Base-by-base conservation (phyloP, 2,113 vertebrate species). In the Perognathus longimembris region DNA sequence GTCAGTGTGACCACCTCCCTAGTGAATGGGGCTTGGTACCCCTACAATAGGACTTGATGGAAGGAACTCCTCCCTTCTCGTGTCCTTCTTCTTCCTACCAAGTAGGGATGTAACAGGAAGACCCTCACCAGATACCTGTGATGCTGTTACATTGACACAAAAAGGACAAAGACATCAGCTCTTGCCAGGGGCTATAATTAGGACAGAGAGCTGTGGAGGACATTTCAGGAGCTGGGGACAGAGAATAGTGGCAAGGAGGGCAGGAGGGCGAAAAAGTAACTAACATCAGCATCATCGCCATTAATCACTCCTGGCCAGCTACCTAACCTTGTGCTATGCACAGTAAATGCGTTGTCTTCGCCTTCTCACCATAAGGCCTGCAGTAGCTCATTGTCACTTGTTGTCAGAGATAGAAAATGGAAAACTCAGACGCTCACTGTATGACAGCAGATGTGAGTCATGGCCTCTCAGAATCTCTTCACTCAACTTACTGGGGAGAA, bases 261-360 rank as follows among this genome's bases (percentile, higher is more conserved):
- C 3, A 2, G 0, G 14, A 11, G 54, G 79, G 6, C 18, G 3
- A 24, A 81, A 8, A 18, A 3, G 11, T 22, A 34, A 54, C 36
- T 40, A 6, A 15, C 38, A 40, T 24, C 5, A 7, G 3, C 36
- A 30, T 17, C 12, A 0, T 28, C 32, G 1, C 38, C 69, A 18
- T 24, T 36, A 21, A 12, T 66, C 87, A 84, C 15, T 30, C 76
- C 85, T 54, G 22, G 20, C 66, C 70, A n/a, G 75, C 75, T 6
- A 22, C 77, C 61, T 76, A 5, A n/a, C 63, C 22, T 78, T 36
- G 14, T 5, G 4, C 57, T 30, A 7, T 78, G 50, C 14, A 3
- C 79, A 17, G 40, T 2, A 34, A 6, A 22, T 61, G 24, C 24
- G n/a, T 59, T 20, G n/a, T 36, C 40, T n/a, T 3, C 0, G 9